phyloP scores from a whole-genome alignment of 2,113 vertebrate species.

The Stegostoma tigrinum region DNA sequence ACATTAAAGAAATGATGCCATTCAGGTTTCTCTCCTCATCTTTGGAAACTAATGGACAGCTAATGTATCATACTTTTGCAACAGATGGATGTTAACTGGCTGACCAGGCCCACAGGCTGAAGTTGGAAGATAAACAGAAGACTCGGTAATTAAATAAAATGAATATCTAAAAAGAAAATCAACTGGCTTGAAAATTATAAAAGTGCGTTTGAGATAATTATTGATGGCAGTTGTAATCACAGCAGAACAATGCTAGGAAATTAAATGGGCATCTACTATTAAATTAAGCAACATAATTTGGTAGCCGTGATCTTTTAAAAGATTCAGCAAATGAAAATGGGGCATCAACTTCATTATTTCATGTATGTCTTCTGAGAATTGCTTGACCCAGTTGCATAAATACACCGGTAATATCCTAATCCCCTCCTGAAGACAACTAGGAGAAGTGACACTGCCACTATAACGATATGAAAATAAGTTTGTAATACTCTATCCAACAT shows the following conservation, averaged over 20 bases:
- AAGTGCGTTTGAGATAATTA: not conserved
- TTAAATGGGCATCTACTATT: slow-evolving; percentile 15
- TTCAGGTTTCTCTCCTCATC: not conserved
- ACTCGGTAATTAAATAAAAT: slow-evolving; percentile 8
- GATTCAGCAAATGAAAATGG: slow-evolving; percentile 1
- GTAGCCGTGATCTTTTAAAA: slow-evolving; percentile 9
- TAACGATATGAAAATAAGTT: slow-evolving; percentile 37
- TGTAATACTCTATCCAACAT: slow-evolving; percentile 54
- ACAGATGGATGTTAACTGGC: not conserved
- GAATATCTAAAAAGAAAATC: not conserved
- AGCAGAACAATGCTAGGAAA: not conserved
- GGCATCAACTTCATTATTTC: not conserved
- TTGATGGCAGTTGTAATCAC: slow-evolving; percentile 7
- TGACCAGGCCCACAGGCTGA: not conserved
- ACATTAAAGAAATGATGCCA: not conserved
- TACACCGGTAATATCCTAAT: not conserved
- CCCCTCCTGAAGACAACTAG: not conserved
- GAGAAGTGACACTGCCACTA: not conserved
- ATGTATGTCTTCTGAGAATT: not conserved
- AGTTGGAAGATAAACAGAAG: not conserved
- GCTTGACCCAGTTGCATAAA: slow-evolving; percentile 22
- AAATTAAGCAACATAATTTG: slow-evolving; percentile 24
- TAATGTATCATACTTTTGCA: not conserved
- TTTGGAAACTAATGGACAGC: not conserved
- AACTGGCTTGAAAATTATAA: not conserved